phyloP scores from a whole-genome alignment of 2,797 vertebrate species.

The Lemur catta region DNA sequence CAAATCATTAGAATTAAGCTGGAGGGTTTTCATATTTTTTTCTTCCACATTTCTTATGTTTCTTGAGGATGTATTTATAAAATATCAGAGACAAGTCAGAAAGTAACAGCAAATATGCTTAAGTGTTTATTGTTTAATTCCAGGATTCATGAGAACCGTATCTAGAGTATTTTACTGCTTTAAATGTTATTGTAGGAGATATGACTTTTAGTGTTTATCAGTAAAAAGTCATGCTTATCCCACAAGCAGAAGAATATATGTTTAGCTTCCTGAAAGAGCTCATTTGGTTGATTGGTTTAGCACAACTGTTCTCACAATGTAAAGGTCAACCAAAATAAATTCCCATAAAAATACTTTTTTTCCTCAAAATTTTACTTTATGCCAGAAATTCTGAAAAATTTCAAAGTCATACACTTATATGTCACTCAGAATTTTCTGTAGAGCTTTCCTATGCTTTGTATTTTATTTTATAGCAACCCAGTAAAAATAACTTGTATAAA shows the following conservation, averaged over 20 bases:
- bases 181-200: neutral
- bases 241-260: neutral
- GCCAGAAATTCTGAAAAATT: neutral
- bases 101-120: neutral
- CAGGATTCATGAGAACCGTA: neutral
- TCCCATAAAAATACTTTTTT: neutral
- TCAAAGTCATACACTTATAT: neutral
- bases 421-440: neutral
- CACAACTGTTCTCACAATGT: neutral
- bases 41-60: neutral
- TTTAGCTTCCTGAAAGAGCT: neutral
- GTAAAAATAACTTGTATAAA: neutral
- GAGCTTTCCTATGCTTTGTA: neutral
- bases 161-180: neutral
- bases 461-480: neutral
- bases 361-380: neutral
- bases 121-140: neutral
- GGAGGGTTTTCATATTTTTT: neutral
- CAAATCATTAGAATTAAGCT: conserved; percentile 33
- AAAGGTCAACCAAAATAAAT: conserved; percentile 7
- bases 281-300: neutral
- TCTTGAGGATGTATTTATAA: neutral
- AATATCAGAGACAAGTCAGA: neutral
- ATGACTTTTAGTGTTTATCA: neutral
- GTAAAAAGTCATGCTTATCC: neutral